These are phyloP conservation scores for Drosophila ananassae DNA, from an alignment of 1,140 invertebrate species.

Conservation along the genomic window DNA sequence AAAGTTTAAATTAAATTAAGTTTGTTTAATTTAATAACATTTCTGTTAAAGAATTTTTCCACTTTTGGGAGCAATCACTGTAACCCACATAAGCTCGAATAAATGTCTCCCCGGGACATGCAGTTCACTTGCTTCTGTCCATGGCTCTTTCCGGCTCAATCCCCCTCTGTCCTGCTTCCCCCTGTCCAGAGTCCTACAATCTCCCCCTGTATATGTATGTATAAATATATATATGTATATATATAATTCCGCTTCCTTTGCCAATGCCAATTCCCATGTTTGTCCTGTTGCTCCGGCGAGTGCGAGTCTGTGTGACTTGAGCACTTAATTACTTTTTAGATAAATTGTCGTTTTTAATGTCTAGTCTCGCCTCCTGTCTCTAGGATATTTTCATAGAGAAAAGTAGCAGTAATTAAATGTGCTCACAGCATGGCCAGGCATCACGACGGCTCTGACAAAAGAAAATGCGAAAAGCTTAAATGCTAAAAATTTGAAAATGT, in stretches of 20 bases:
- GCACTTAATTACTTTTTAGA: constrained; percentile 82
- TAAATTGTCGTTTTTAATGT: constrained; percentile 83
- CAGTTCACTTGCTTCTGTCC: constrained; percentile 40
- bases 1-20: not conserved
- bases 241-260: constrained; percentile 34
- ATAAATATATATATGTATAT: not conserved
- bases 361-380: constrained; percentile 55
- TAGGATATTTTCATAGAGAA: constrained; percentile 72
- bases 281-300: constrained; percentile 50
- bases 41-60: not conserved
- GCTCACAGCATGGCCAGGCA: constrained; percentile 65
- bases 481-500: constrained; percentile 56
- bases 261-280: constrained; percentile 41
- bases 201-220: not conserved
- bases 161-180: no score
- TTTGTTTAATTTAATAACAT: not conserved
- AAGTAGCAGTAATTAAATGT: constrained; percentile 81
- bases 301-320: constrained; percentile 57
- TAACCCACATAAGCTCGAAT: constrained; percentile 33
- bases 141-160: not conserved
- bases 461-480: constrained; percentile 56
- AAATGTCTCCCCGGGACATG: constrained; percentile 34
- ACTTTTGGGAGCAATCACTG: constrained; percentile 16
- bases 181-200: constrained; percentile 10
- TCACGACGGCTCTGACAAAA: constrained; percentile 26